phyloP scores from a whole-genome alignment of 1,140 invertebrate species.

The Lepidurus packardi region DNA sequence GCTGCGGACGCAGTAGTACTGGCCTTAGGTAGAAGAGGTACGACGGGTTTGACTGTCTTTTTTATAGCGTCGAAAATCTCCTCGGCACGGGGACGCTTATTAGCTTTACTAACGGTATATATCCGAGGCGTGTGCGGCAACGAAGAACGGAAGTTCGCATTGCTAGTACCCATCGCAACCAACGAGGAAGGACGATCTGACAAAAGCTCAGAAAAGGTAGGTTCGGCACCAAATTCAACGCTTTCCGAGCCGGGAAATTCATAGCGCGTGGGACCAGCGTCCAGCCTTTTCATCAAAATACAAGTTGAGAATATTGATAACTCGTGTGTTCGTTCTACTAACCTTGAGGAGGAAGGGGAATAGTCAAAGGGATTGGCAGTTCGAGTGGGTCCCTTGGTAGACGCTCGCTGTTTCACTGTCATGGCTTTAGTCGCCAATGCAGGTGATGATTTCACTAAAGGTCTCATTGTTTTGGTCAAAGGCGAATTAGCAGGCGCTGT shows the following conservation, averaged over 20 bases:
- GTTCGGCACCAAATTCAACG: not conserved
- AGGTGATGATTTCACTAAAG: not conserved
- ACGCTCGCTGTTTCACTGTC: not conserved
- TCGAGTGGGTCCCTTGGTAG: not conserved
- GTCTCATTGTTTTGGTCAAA: not conserved
- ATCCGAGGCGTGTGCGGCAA: not conserved
- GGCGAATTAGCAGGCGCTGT: not conserved
- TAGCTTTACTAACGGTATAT: not conserved
- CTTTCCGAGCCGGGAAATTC: not conserved
- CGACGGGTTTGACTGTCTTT: not conserved
- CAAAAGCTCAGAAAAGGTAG: not conserved
- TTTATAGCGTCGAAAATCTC: not conserved
- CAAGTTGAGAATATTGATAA: no score
- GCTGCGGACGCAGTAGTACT: not conserved
- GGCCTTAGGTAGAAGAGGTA: not conserved
- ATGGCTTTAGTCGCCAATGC: not conserved
- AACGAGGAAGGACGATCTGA: not conserved
- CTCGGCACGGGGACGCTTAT: not conserved
- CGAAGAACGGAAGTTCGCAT: not conserved
- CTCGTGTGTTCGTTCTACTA: not conserved
- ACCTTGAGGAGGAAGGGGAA: not conserved
- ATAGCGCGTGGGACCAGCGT: not conserved
- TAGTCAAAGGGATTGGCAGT: not conserved
- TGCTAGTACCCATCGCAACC: constrained; percentile 13
- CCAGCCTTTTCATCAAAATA: not conserved